Evolutionary conservation across 1,140 invertebrate species (phyloP).

Genomic region (Lineus longissimus): DNA sequence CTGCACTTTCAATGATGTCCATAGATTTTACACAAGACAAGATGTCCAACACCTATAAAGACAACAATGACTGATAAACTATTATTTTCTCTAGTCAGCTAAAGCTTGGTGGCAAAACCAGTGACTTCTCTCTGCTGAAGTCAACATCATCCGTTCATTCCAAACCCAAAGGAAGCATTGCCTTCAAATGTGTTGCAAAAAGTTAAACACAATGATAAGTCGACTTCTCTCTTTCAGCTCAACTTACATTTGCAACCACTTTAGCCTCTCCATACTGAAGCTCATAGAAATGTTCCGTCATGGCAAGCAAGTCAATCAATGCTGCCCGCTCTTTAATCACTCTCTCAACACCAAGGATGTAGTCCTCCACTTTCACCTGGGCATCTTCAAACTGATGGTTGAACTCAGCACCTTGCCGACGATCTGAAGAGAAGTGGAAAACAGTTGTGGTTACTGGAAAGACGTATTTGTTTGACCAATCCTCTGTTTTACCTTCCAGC

Average conservation of each 20-base stretch:
- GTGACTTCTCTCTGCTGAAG: no score
- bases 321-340: slow-evolving; percentile 77
- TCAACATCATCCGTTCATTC: no score
- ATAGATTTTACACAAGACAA: not conserved
- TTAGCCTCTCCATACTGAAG: slow-evolving; percentile 86
- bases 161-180: not conserved
- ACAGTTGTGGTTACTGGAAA: not conserved
- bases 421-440: slow-evolving; percentile 60
- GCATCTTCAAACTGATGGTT: slow-evolving; percentile 81
- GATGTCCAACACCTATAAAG: not conserved
- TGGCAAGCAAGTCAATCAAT: slow-evolving; percentile 70
- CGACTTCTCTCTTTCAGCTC: not conserved
- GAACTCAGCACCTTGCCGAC: slow-evolving; percentile 79
- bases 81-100: not conserved
- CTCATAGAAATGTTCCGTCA: slow-evolving; percentile 81
- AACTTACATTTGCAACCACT: slow-evolving; percentile 84
- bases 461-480: not conserved
- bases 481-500: not conserved
- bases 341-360: slow-evolving; percentile 72
- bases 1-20: not conserved
- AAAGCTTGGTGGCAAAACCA: not conserved
- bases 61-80: not conserved
- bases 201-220: not conserved
- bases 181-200: not conserved
- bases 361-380: slow-evolving; percentile 72